Conservation (phyloP, 2,888 invertebrate genomes). For the Habrosyne pyritoides region DNA sequence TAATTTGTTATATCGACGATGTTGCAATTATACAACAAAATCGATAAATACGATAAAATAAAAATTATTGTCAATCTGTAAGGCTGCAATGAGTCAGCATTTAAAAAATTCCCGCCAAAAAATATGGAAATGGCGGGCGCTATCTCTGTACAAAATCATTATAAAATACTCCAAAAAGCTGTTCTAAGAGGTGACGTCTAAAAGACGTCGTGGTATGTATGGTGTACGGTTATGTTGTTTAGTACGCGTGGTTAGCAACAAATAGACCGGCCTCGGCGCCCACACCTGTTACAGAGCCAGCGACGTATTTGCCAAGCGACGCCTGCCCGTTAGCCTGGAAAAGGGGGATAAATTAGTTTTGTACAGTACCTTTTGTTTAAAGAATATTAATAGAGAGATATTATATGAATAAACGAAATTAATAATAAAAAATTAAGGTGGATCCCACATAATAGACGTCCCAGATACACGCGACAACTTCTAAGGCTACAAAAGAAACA, state of each 20-base stretch:
- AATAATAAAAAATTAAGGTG: too few relatives aligned
- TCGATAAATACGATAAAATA: neutral
- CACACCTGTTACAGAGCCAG: conserved; percentile 93
- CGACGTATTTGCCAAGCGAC: conserved; percentile 94
- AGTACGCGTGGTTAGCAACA: conserved; percentile 98
- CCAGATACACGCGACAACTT: too few relatives aligned
- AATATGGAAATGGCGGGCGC: neutral
- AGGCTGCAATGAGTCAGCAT: neutral
- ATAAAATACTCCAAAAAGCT: neutral
- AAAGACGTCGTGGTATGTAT: neutral
- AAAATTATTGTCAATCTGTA: neutral
- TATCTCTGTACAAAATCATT: neutral
- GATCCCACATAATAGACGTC: too few relatives aligned
- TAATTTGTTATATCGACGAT: neutral
- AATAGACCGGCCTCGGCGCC: conserved; percentile 95
- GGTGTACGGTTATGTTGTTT: conserved; percentile 57
- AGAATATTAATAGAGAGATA: too few relatives aligned
- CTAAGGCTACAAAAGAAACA: too few relatives aligned
- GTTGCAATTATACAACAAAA: neutral
- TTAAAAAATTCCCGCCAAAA: neutral
- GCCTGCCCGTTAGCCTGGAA: conserved; percentile 96
- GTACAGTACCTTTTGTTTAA: too few relatives aligned
- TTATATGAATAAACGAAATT: too few relatives aligned
- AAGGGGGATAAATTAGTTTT: conserved; percentile 15
- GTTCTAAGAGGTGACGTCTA: neutral